phyloP scores from a whole-genome alignment of 1,140 invertebrate species.

The Euwallacea fornicatus region DNA sequence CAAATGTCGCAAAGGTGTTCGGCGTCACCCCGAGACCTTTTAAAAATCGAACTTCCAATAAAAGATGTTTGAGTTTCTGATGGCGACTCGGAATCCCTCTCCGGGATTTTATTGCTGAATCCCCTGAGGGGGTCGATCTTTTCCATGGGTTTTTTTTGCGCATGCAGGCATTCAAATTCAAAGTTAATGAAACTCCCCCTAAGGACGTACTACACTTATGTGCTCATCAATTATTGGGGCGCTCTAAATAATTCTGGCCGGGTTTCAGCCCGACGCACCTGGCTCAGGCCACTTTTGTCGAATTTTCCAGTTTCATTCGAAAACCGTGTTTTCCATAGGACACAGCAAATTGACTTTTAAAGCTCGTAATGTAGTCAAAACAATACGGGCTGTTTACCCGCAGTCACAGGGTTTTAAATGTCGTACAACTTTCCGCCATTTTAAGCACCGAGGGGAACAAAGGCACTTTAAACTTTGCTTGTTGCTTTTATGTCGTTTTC shows the following conservation, averaged over 20 bases:
- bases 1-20: background rate
- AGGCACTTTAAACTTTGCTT: constrained; percentile 17
- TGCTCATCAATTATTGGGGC: no score
- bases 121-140: no score
- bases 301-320: no score
- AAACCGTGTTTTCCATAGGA: no score
- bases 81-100: background rate
- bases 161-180: no score
- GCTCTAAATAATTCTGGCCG: no score
- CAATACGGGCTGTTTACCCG: constrained; percentile 8
- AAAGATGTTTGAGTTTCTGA: constrained; percentile 15
- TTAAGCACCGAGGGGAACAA: constrained; percentile 3
- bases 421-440: constrained; percentile 13
- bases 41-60: constrained; percentile 19
- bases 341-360: background rate
- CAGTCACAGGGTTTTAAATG: constrained; percentile 14
- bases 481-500: constrained; percentile 4
- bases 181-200: no score
- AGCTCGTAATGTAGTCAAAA: constrained; percentile 14
- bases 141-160: no score
- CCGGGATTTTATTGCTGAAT: background rate
- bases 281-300: no score
- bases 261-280: no score
- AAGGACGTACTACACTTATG: no score
- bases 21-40: background rate